Evolutionary conservation across 2,113 vertebrate genomes (phyloP), one percentile per base, ranked within the genome.

Genomic region (Lepisosteus oculatus): DNA sequence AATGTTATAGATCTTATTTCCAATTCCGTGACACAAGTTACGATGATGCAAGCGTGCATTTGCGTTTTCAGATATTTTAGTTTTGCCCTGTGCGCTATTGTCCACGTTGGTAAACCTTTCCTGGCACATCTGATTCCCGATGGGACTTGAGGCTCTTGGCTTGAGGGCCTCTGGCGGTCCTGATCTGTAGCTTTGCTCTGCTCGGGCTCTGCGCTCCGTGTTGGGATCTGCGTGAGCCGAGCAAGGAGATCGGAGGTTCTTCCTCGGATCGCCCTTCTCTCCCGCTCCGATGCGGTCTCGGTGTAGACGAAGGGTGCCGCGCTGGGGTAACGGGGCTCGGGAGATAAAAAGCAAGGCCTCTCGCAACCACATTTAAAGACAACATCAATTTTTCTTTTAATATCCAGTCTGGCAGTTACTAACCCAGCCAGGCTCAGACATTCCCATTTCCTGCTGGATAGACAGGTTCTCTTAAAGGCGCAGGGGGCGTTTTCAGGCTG

Each of bases 391-490:
- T 41, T 55, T 55, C 8, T 41, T 55, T 51, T 51, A 67, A 68
- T 68, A 55, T 68, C 15, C 51, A 55, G 17, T 17, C 8, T 55
- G 51, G 66, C 44, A 41, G 43, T 66, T 41, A 15, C 43, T 66
- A 42, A n/a, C 44, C 43, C 2, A 3, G 14, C 45, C 6, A 13
- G 43, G 43, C 64, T 66, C 55, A 29, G 17, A 55, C 66, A 68
- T 68, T 68, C 66, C 66, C 66, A 55, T 68, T 68, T 68, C 66
- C 66, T 68, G 45, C 54, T 17, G n/a, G 17, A 68, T 11, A 42
- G 15, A 47, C 1, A 13, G 1, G 17, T 29, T n/a, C n/a, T 13
- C 66, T 68, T 17, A 45, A 47, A 42, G 66, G 47, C 43, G 43
- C 13, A 2, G 47, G 51, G 2, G 45, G 6, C 7, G 44, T 8